Percentiles rank a stretch among this genome's conserved stretches.
Evolutionary conservation across 1,140 invertebrate species (phyloP).

Genomic region (Heliconius hewitsoni): DNA sequence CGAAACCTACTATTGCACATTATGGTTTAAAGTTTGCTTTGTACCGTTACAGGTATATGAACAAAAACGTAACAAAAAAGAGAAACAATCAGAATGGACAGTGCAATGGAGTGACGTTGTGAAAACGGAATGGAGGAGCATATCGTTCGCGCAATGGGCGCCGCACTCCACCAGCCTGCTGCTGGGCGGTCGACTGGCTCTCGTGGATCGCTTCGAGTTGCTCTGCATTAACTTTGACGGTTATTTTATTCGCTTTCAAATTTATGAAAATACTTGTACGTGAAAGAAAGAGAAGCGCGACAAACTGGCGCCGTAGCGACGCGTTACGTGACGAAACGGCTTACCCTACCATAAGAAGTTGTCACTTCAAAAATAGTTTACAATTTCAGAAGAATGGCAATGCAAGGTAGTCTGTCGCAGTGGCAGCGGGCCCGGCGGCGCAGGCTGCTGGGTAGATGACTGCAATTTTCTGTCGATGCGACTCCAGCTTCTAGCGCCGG

Average conservation of each 20-base stretch:
- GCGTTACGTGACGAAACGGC: too few species aligned
- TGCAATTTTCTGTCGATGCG: slow-evolving; percentile 53
- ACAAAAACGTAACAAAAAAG: neutral
- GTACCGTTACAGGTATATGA: neutral
- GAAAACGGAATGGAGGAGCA: slow-evolving; percentile 43
- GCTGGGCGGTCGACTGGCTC: slow-evolving; percentile 49
- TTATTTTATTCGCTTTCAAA: slow-evolving; percentile 5
- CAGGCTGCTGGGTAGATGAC: slow-evolving; percentile 55
- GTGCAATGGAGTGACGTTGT: slow-evolving; percentile 83
- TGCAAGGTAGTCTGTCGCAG: slow-evolving; percentile 45
- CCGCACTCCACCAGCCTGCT: slow-evolving; percentile 45
- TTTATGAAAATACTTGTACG: neutral
- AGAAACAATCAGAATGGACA: slow-evolving; percentile 66
- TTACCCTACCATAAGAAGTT: too few species aligned
- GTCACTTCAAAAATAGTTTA: neutral
- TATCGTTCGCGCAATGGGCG: slow-evolving; percentile 47
- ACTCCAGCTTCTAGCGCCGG: slow-evolving; percentile 47
- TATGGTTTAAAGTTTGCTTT: neutral
- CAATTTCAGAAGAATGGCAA: slow-evolving; percentile 39
- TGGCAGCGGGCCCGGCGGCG: slow-evolving; percentile 46
- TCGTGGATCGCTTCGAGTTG: slow-evolving; percentile 55
- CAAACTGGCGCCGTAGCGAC: too few species aligned
- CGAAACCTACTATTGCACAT: neutral
- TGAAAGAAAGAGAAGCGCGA: too few species aligned
- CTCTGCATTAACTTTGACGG: slow-evolving; percentile 47